Base-by-base conservation (phyloP, 2,797 vertebrate species). In the Dallia pectoralis region DNA sequence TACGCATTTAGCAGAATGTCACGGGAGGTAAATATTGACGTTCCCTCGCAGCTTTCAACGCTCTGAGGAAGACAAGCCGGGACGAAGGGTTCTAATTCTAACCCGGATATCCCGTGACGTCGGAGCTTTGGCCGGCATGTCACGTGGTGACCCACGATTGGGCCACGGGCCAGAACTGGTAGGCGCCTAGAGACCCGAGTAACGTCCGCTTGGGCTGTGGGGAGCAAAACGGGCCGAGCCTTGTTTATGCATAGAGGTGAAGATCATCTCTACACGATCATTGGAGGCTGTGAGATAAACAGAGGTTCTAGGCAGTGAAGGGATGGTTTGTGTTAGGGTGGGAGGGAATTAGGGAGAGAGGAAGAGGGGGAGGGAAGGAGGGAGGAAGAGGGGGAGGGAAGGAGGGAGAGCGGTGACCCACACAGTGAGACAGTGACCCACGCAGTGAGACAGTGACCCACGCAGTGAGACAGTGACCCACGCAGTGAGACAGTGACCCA, bases 1-100 rank as follows among this genome's bases (percentile, higher is more conserved):
- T 9, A 72, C 70, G 27, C 77, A 76, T 89, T 85, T 81, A 77
- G 53, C 74, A 77, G 84, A 91, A 91, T 91, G 89, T 85, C 86
- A 67, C 64, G 32, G 33, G 83, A 85, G 86, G 84, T 85, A 84
- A 87, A 89, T 73, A 71, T 79, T 44, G 73, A 77, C 80, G 75
- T 79, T 40, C 53, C 16, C 53, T 77, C 71, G 67, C 25, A 27
- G n/a, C 62, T 0, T 51, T 33, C 30, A 22, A 5, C 25, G n/a
- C 2, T 9, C 48, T 30, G 48, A 16, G 49, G 16, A 16, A 4
- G 30, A 25, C 11, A 48, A 16, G 22, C 8, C 4, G 12, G 36
- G 36, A 67, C 22, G 22, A 27, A 25, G 22, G 22, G 6, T 6
- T 27, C 25, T 18, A 62, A 62, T 62, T 27, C 25, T 18, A 63